Percentiles rank a stretch among this genome's conserved stretches.
Conservation (phyloP, 2,888 invertebrate genomes). For the Oscheius sp. region DNA sequence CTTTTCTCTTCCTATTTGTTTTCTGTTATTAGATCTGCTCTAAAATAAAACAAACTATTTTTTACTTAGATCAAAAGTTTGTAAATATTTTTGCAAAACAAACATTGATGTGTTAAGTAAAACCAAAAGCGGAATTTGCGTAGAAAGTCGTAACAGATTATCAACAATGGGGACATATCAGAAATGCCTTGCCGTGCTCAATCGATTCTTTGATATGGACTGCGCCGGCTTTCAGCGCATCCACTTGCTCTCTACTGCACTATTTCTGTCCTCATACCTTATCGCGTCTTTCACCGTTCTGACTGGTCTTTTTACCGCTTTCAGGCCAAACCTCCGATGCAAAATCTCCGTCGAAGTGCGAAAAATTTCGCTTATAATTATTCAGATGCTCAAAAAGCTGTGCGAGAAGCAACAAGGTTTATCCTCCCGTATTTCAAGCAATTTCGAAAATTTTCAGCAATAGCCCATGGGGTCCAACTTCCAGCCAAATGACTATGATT, state of each 20-base stretch:
- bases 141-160: background rate
- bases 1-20: background rate
- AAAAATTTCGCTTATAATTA: constrained; percentile 33
- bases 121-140: background rate
- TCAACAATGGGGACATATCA: constrained; percentile 1
- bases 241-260: constrained; percentile 20
- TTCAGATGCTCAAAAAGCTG: constrained; percentile 18
- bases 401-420: constrained; percentile 27
- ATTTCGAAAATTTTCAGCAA: constrained; percentile 81
- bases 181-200: constrained; percentile 24
- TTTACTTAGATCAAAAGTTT: background rate
- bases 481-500: constrained; percentile 93
- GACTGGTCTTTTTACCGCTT: background rate
- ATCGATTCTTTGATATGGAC: constrained; percentile 24
- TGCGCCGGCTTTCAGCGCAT: constrained; percentile 15
- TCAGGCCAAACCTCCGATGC: background rate
- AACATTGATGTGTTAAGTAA: background rate
- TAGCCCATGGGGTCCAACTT: constrained; percentile 98
- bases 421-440: too few species aligned
- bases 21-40: too few species aligned
- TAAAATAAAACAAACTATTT: background rate
- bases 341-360: constrained; percentile 14
- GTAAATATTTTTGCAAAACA: background rate
- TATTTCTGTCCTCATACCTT: constrained; percentile 1
- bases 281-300: constrained; percentile 2